These are phyloP conservation scores for Holothuria scabra DNA, from an alignment of 53 echinoderm and acorn worm species.

Conservation along the genomic window DNA sequence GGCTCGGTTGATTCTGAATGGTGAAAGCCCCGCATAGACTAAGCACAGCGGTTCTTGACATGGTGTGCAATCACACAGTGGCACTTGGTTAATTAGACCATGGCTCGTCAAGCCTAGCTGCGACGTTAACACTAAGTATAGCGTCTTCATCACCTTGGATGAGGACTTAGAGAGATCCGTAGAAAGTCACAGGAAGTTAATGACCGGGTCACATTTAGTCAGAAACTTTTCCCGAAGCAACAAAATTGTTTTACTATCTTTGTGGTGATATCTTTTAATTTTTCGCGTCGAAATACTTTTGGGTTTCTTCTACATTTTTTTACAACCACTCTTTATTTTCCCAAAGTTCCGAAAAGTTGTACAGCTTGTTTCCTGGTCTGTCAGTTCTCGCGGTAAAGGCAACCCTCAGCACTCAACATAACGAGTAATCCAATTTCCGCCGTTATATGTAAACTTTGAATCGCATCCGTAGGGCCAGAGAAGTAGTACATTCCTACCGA, in stretches of 20 bases:
- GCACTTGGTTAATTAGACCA: conserved; percentile 32
- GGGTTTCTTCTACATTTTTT: too few species aligned
- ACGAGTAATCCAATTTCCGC: conserved; percentile 18
- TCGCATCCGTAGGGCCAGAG: not conserved
- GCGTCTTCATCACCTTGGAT: not conserved
- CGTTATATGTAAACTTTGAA: not conserved
- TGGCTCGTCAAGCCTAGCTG: conserved; percentile 17
- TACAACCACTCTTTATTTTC: too few species aligned
- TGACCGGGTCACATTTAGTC: conserved; percentile 31
- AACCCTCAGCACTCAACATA: not conserved
- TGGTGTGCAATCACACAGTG: conserved; percentile 32
- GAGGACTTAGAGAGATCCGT: conserved; percentile 37
- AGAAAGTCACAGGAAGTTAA: conserved; percentile 33
- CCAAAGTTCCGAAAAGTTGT: too few species aligned
- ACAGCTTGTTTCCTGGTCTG: too few species aligned
- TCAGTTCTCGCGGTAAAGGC: not conserved
- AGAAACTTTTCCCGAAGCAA: conserved; percentile 39
- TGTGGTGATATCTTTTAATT: too few species aligned
- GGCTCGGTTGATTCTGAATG: conserved; percentile 34
- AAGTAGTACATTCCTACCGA: not conserved
- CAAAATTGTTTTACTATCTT: too few species aligned
- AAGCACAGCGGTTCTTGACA: conserved; percentile 23
- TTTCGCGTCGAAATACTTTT: too few species aligned
- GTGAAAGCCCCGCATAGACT: conserved; percentile 8
- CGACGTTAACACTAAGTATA: too few species aligned